Evolutionary conservation across 2,797 vertebrate species (phyloP).

Genomic region (Danio aesculapii): DNA sequence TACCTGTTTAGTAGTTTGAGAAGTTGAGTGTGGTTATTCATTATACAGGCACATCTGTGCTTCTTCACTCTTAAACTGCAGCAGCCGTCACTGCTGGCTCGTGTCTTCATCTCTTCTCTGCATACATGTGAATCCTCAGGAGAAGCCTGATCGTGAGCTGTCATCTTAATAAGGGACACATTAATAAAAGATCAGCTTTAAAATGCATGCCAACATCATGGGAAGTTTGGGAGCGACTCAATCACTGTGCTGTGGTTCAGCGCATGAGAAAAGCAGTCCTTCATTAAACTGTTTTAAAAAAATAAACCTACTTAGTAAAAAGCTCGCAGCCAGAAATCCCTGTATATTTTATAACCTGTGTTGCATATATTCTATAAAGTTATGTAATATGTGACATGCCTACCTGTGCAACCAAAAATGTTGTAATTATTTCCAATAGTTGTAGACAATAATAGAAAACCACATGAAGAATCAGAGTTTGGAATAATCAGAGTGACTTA

Average conservation of each 20-base stretch:
- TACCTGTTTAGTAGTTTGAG: not conserved
- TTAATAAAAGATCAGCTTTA: slow-evolving; percentile 81
- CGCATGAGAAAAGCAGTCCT: slow-evolving; percentile 19
- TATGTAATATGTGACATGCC: no score
- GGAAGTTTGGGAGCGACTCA: slow-evolving; percentile 72
- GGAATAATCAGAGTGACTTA: no score
- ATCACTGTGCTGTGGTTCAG: slow-evolving; percentile 60
- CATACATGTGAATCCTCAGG: slow-evolving; percentile 59
- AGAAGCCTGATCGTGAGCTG: slow-evolving; percentile 57
- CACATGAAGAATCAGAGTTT: no score
- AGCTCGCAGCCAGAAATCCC: no score
- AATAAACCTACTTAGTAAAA: not conserved
- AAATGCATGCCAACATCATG: slow-evolving; percentile 73
- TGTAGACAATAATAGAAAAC: no score
- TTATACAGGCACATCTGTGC: not conserved
- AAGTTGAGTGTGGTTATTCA: not conserved
- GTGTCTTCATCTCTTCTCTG: slow-evolving; percentile 35
- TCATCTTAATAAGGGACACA: slow-evolving; percentile 74
- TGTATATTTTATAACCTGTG: no score
- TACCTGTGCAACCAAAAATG: no score
- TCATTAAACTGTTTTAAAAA: slow-evolving; percentile 64
- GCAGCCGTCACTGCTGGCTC: not conserved
- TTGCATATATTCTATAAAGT: no score
- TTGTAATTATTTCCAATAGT: no score
- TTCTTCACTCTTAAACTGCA: not conserved